These are phyloP conservation scores for Scartelaos histophorus DNA, from an alignment of 2,113 vertebrate species.

Conservation along the genomic window DNA sequence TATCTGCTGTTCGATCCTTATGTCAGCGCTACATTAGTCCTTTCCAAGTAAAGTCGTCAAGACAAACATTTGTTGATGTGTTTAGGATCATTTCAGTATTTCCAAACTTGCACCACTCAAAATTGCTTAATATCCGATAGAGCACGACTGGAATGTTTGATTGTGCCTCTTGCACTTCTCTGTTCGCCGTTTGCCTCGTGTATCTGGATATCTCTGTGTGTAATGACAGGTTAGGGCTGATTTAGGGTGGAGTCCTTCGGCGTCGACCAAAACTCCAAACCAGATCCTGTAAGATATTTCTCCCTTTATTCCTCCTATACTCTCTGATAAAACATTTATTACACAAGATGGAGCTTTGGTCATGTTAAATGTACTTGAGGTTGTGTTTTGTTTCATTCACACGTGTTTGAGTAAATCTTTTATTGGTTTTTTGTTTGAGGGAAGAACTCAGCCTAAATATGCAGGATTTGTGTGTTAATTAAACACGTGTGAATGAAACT, in stretches of 20 bases:
- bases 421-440: no score
- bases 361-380: no score
- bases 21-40: no score
- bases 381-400: no score
- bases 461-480: no score
- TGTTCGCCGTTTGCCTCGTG: not conserved
- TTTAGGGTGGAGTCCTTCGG: conserved; percentile 7
- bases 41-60: no score
- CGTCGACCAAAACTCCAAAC: not conserved
- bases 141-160: not conserved
- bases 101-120: not conserved
- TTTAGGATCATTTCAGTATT: not conserved
- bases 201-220: not conserved
- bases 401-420: no score
- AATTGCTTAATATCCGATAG: not conserved
- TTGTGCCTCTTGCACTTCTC: not conserved
- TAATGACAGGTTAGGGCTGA: conserved; percentile 6
- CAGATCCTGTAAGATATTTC: not conserved
- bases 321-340: not conserved
- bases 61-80: not conserved
- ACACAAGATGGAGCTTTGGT: no score
- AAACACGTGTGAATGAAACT: no score
- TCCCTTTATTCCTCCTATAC: not conserved
- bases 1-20: no score
- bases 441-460: no score